phyloP scores from a whole-genome alignment of 53 echinoderm and acorn worm genomes.

The Zoroaster sp. region DNA sequence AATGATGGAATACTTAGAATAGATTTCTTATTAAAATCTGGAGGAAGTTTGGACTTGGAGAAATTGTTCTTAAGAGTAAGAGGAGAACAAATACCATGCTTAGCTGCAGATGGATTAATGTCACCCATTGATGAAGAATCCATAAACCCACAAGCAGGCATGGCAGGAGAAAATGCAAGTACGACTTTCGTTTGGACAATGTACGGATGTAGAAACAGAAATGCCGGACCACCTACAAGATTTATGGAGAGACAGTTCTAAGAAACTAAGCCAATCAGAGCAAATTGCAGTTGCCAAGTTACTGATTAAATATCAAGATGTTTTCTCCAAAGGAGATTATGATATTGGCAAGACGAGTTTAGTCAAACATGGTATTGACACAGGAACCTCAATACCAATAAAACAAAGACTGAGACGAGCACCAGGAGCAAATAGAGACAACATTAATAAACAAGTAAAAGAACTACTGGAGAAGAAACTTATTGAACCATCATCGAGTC shows the following conservation, averaged over 20 bases:
- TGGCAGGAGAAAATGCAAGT: neutral
- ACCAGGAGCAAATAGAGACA: neutral
- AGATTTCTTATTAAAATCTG: conserved; percentile 1
- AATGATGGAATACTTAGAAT: conserved; percentile 1
- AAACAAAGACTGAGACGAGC: neutral
- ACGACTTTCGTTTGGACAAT: neutral
- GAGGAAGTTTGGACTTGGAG: neutral
- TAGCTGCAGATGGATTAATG: neutral
- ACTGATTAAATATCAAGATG: too few relatives aligned
- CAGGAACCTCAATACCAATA: too few relatives aligned
- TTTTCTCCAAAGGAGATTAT: too few relatives aligned
- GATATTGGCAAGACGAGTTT: too few relatives aligned
- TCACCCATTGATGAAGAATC: neutral
- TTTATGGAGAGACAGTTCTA: neutral
- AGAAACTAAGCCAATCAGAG: neutral
- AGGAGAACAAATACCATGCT: neutral
- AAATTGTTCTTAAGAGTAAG: neutral
- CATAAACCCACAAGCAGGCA: neutral
- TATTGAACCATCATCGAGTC: conserved; percentile 6
- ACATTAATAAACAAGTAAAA: neutral
- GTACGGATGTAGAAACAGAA: neutral
- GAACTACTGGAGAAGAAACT: neutral
- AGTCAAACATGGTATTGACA: too few relatives aligned
- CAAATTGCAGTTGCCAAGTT: neutral
- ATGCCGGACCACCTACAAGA: neutral